A percentile compares a stretch with the other conserved stretches of the same genome.
Evolutionary conservation across 2,113 vertebrate species (phyloP).

Genomic region (Pangasianodon gigas): DNA sequence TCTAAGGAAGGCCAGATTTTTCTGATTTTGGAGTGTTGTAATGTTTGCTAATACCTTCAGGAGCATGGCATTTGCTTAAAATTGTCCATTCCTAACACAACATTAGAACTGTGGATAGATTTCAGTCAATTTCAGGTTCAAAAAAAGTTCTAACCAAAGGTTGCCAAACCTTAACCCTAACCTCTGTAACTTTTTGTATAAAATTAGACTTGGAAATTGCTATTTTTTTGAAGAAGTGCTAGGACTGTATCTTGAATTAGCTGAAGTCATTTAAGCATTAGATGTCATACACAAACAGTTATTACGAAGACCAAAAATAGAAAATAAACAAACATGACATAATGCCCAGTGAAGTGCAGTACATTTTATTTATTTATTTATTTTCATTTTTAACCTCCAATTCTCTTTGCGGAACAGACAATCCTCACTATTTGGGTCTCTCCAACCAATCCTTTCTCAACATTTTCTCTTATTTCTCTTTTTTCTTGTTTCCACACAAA

Average conservation of each 20-base stretch:
- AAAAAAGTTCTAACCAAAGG: neutral
- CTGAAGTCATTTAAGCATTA: neutral
- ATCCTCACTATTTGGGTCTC: neutral
- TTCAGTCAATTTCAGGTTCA: neutral
- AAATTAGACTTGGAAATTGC: neutral
- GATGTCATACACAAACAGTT: neutral
- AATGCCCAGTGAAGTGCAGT: neutral
- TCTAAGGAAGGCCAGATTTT: slow-evolving; percentile 32
- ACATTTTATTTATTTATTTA: neutral
- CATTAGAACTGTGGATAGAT: neutral
- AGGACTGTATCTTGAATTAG: neutral
- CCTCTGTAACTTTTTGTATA: neutral
- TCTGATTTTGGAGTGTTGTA: neutral
- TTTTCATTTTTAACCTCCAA: neutral
- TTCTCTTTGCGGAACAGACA: neutral
- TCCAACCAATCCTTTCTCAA: neutral
- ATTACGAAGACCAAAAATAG: neutral
- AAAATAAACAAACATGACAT: neutral
- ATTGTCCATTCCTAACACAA: neutral
- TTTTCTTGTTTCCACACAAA: neutral
- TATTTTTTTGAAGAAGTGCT: neutral
- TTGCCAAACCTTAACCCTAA: neutral
- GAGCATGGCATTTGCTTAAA: neutral
- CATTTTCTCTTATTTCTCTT: neutral
- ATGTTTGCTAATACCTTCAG: neutral